phyloP scores from a whole-genome alignment of 2,888 invertebrate genomes.

The Ennomos erosarius region DNA sequence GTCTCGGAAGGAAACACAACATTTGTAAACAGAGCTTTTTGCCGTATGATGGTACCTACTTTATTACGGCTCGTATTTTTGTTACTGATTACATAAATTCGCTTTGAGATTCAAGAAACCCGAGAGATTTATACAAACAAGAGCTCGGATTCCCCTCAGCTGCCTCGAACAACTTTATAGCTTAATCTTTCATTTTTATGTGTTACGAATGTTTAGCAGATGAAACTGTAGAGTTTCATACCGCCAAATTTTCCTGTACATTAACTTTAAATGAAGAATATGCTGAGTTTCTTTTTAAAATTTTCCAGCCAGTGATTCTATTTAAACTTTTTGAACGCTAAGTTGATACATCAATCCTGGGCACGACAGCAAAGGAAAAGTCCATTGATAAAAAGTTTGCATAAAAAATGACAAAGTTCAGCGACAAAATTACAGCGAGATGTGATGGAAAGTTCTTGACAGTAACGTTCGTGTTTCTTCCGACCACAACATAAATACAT shows the following conservation, averaged over 20 bases:
- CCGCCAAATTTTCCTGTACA: not conserved
- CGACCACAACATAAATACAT: not conserved
- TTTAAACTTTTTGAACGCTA: too few species aligned
- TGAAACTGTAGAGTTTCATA: constrained; percentile 1
- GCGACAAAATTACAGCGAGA: constrained; percentile 13
- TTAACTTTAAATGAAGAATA: constrained; percentile 2
- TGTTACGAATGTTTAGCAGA: constrained; percentile 24
- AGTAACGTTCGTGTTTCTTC: constrained; percentile 19
- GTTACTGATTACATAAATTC: constrained; percentile 52
- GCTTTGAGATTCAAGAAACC: constrained; percentile 39
- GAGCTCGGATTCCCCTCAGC: constrained; percentile 42
- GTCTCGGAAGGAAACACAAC: constrained; percentile 17
- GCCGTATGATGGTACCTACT: constrained; percentile 39
- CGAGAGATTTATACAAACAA: constrained; percentile 51
- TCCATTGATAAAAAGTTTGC: constrained; percentile 28
- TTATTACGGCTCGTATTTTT: constrained; percentile 49
- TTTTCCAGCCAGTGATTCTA: too few species aligned
- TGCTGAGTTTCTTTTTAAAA: too few species aligned
- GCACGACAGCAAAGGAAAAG: not conserved
- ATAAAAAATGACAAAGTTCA: constrained; percentile 21
- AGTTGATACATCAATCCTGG: not conserved
- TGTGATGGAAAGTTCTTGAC: constrained; percentile 12
- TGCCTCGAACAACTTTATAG: constrained; percentile 43
- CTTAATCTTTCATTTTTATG: constrained; percentile 53
- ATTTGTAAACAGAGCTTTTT: constrained; percentile 20